A percentile compares a stretch with the other conserved stretches of the same genome.
phyloP scores from a whole-genome alignment of 64 coral and sea anemone genomes.

The Trachythela sp. region DNA sequence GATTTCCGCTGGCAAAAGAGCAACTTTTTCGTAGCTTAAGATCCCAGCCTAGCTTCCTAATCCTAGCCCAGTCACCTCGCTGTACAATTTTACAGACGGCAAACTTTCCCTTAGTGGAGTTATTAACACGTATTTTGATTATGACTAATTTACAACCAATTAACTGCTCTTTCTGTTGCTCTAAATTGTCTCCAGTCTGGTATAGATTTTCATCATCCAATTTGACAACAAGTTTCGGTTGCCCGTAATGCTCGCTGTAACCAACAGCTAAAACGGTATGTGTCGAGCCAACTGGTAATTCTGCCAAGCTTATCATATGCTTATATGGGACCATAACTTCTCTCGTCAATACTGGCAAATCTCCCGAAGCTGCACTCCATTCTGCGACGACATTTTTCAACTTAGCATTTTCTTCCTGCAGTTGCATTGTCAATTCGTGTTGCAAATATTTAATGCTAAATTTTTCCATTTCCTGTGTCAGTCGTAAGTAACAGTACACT shows the following conservation, averaged over 20 bases:
- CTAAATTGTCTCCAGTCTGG: too few relatives aligned
- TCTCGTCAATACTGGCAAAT: neutral
- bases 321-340: neutral
- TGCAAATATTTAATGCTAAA: neutral
- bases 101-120: too few relatives aligned
- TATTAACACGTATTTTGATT: too few relatives aligned
- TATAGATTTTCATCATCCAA: constrained; percentile 10
- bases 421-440: neutral
- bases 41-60: too few relatives aligned
- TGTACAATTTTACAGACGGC: too few relatives aligned
- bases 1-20: too few relatives aligned
- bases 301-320: constrained; percentile 12
- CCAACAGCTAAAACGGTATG: constrained; percentile 29
- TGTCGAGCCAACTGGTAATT: constrained; percentile 30
- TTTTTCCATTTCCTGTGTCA: neutral
- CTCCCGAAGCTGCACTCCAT: neutral
- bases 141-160: too few relatives aligned
- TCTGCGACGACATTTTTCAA: neutral
- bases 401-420: neutral
- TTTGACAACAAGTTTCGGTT: constrained; percentile 24
- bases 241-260: constrained; percentile 23
- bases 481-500: neutral
- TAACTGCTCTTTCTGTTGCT: too few relatives aligned
- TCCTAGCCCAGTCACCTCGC: too few relatives aligned
- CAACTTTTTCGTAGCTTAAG: too few relatives aligned